phyloP scores from a whole-genome alignment of 2,113 vertebrate genomes.

The Isichthys henryi region DNA sequence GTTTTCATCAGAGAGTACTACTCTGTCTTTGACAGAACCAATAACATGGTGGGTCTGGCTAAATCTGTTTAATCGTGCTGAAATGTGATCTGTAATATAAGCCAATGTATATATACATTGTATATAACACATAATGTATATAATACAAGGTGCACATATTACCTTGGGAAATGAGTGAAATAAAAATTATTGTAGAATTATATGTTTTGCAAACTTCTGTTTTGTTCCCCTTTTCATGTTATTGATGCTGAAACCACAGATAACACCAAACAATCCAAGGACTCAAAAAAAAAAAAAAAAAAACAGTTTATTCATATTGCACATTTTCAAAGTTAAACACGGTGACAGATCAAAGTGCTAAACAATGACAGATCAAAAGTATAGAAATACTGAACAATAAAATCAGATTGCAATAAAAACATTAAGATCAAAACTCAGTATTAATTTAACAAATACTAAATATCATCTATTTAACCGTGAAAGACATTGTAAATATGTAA shows the following conservation, averaged over 20 bases:
- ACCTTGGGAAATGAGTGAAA: neutral
- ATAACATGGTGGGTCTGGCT: slow-evolving; percentile 36
- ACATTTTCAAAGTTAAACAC: neutral
- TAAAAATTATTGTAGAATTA: neutral
- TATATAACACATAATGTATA: too few species aligned
- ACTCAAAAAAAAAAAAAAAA: neutral
- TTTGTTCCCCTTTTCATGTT: neutral
- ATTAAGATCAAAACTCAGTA: neutral
- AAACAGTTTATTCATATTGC: neutral
- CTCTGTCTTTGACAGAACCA: slow-evolving; percentile 40
- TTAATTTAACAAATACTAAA: neutral
- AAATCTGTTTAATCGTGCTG: slow-evolving; percentile 28
- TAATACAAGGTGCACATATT: neutral
- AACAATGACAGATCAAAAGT: neutral
- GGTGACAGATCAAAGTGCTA: neutral
- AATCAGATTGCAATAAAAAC: neutral
- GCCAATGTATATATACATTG: neutral
- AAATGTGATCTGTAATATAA: neutral
- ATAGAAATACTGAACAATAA: neutral
- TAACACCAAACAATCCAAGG: neutral
- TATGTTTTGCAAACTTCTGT: neutral
- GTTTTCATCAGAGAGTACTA: slow-evolving; percentile 58
- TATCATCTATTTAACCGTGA: neutral
- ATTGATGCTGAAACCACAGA: neutral
- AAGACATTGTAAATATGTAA: neutral